Percentiles rank a stretch among this genome's conserved stretches.
Conservation (phyloP, 2,888 invertebrate genomes). For the Conops quadrifasciatus region DNA sequence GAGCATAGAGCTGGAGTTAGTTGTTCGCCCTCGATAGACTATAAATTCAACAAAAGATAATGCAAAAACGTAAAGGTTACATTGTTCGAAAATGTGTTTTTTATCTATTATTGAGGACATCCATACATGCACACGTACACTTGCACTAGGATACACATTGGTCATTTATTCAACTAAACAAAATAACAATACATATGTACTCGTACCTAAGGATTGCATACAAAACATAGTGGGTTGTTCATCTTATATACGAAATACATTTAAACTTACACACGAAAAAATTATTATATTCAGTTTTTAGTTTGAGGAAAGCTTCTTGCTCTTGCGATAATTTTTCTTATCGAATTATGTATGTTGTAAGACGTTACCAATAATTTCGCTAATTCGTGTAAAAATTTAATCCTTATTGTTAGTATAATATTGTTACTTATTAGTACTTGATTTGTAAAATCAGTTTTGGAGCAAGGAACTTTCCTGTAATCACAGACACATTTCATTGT, state of each 20-base stretch:
- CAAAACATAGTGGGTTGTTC: background rate
- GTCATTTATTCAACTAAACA: slow-evolving; percentile 11
- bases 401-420: slow-evolving; percentile 27
- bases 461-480: slow-evolving; percentile 40
- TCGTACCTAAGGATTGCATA: slow-evolving; percentile 12
- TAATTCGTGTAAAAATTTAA: slow-evolving; percentile 33
- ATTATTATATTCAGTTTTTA: background rate
- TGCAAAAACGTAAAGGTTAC: too few relatives aligned
- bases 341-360: background rate
- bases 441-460: slow-evolving; percentile 30
- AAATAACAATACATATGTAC: background rate
- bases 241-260: slow-evolving; percentile 31
- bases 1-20: too few relatives aligned
- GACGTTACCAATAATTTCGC: slow-evolving; percentile 30
- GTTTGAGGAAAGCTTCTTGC: slow-evolving; percentile 39
- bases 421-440: slow-evolving; percentile 15
- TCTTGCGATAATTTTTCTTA: slow-evolving; percentile 26
- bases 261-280: slow-evolving; percentile 23
- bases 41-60: too few relatives aligned
- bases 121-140: slow-evolving; percentile 37
- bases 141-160: slow-evolving; percentile 19
- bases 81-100: too few relatives aligned
- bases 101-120: slow-evolving; percentile 6
- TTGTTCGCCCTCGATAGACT: too few relatives aligned
- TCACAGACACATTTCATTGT: slow-evolving; percentile 42